Evolutionary conservation across 1,140 invertebrate species (phyloP), one percentile per base, ranked within the genome.

Genomic region (Hycleus cichorii): DNA sequence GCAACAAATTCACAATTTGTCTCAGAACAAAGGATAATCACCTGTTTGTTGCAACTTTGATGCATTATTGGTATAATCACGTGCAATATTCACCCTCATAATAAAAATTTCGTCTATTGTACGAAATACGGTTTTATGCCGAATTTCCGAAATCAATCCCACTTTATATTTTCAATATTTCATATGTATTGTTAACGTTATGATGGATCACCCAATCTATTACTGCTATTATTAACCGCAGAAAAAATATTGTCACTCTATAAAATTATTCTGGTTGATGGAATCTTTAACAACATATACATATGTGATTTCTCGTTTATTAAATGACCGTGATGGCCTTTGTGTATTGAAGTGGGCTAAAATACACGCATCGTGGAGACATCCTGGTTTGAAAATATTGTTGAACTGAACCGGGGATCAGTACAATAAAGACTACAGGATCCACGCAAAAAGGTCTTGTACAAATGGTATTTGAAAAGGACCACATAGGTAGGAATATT

Each of bases 11-110:
- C 50, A 47, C 58, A 64, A 64, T 64, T 64, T 62, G 63, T 64
- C 63, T 55, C 60, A 61, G 63, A 64, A 64, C 63, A 64, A 64
- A 64, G 57, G 57, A 59, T 62, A 62, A 64, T 64, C 63, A 64
- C 63, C 63, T 64, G 63, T 64, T 64, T 64, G 62, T 18, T 61
- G 62, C 59, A 64, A 57, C 47, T 55, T 39, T 47, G 39, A 7
- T 32, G 32, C 32, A 32, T 32, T 32, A 32, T 32, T 32, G 32
- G 32, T 32, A 32, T 7, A 7, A 32, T 32, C 32, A 32, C 32
- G 7, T 32, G 32, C 32, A 3, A 7, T 32, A 32, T 32, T 32
- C 32, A 32, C 32, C 32, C 32, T 7, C 32, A 32, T 32, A 1
- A 32, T 3, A 32, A 32, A 32, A 32, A 32, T 32, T 4, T 32